Evolutionary conservation across 2,113 vertebrate species (phyloP), one percentile per base, ranked within the genome.

Genomic region (Rhinolophus sinicus): DNA sequence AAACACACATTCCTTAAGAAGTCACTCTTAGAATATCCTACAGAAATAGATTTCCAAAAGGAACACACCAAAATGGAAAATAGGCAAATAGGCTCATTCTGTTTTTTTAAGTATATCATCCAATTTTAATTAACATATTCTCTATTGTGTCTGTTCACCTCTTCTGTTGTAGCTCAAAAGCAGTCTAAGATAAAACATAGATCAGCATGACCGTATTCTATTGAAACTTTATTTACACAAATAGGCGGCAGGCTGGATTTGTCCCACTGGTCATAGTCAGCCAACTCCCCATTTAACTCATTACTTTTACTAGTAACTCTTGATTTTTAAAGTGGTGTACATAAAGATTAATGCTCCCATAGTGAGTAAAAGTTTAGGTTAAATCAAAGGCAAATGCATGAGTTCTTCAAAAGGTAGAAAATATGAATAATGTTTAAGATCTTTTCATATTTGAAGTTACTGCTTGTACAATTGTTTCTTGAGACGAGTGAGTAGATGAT

Each of bases 391-490:
- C 58, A 94, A 58, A 72, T 5, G 13, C n/a, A 13, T 47, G 30
- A 82, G 77, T 91, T 70, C 40, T 18, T 86, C 52, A 81, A 85
- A 33, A 75, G 4, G 88, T 70, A 95, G 33, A 28, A 80, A 93
- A 73, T 7, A 77, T 33, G 5, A 22, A 67, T 50, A 13, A 12
- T 24, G 58, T 84, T 76, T 87, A 72, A 72, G n/a, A 8, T 9
- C 8, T 89, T 75, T 72, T 35, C 84, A 2, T 82, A 77, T 75
- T 80, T 90, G 26, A 86, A 73, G 44, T 91, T 76, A 52, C 8
- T 56, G 19, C 9, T 62, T 54, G 2, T 40, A 69, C 30, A 75
- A 1, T 67, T 47, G 9, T 64, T 84, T 75, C 78, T 75, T 52
- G n/a, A 75, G 8, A 38, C 38, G 10, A 73, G 28, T 6, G 0